Percentiles rank a stretch among this genome's conserved stretches.
phyloP scores from a whole-genome alignment of 1,140 invertebrate species.

The Eupristina koningsbergeri region DNA sequence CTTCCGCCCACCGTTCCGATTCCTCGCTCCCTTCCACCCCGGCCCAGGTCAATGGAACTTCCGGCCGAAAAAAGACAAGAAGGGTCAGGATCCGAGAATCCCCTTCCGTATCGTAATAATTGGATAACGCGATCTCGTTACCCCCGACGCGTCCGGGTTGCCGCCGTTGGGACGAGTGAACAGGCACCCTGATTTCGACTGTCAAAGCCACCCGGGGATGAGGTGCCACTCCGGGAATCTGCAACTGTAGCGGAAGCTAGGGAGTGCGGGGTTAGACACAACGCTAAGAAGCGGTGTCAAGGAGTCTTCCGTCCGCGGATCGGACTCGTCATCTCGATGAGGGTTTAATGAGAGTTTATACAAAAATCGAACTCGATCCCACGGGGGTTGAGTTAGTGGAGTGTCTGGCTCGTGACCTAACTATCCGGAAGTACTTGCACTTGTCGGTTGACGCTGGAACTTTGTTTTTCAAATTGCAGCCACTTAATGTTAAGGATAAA shows the following conservation, averaged over 20 bases:
- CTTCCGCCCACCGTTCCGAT: conserved; percentile 54
- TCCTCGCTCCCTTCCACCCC: conserved; percentile 51
- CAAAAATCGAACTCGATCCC: too few relatives aligned
- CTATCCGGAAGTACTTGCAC: too few relatives aligned
- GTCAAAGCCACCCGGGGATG: not conserved
- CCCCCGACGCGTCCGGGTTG: conserved; percentile 56
- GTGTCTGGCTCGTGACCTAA: too few relatives aligned
- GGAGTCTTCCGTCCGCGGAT: too few relatives aligned
- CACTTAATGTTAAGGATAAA: too few relatives aligned
- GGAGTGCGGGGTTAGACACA: not conserved
- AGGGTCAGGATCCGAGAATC: conserved; percentile 7
- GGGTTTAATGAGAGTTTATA: too few relatives aligned
- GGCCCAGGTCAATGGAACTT: conserved; percentile 55
- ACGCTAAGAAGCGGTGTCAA: too few relatives aligned
- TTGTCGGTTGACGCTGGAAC: too few relatives aligned
- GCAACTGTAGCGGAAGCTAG: not conserved
- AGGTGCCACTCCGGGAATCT: not conserved
- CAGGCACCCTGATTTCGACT: conserved; percentile 66
- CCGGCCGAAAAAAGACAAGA: conserved; percentile 54
- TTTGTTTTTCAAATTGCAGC: too few relatives aligned
- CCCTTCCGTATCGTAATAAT: conserved; percentile 52
- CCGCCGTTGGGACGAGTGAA: conserved; percentile 57
- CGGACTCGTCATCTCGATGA: too few relatives aligned
- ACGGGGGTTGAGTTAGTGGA: too few relatives aligned
- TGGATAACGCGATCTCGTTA: conserved; percentile 60